Evolutionary conservation across 2,888 invertebrate genomes (phyloP).

Genomic region (Drosophila paramelanica): DNA sequence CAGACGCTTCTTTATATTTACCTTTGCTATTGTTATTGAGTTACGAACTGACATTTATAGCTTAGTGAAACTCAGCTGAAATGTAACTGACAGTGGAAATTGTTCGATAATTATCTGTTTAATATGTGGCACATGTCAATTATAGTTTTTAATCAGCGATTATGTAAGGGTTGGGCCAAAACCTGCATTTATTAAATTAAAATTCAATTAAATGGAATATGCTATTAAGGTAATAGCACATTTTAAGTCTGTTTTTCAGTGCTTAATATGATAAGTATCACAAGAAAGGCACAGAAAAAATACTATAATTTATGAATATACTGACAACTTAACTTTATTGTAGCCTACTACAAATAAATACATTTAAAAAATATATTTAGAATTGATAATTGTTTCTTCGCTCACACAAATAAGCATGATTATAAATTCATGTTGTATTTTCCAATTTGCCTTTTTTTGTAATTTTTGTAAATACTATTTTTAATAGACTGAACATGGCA

Average conservation of each 20-base stretch:
- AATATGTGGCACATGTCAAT: conserved; percentile 23
- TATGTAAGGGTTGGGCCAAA: conserved; percentile 5
- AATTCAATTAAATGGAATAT: background rate
- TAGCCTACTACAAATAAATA: too few species aligned
- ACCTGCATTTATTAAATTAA: conserved; percentile 3
- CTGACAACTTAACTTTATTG: too few species aligned
- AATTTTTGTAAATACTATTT: conserved; percentile 14
- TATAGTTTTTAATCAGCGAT: background rate
- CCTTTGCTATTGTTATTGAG: background rate
- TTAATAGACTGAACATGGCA: conserved; percentile 26
- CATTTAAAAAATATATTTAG: too few species aligned
- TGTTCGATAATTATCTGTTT: conserved; percentile 20
- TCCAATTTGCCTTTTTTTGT: background rate
- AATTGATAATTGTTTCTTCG: too few species aligned
- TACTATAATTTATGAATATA: too few species aligned
- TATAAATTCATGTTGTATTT: background rate
- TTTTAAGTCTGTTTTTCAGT: background rate
- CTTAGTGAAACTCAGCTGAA: conserved; percentile 5
- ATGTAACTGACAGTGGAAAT: conserved; percentile 29
- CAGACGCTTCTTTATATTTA: background rate
- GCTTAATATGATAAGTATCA: too few species aligned
- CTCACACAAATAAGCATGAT: background rate
- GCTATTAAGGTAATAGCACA: background rate
- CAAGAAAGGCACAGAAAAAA: too few species aligned
- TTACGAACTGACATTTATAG: conserved; percentile 14